A percentile compares a stretch with the other conserved stretches of the same genome.
Conservation (phyloP, 2,113 vertebrate species). For the Potamarius usumacintae region DNA sequence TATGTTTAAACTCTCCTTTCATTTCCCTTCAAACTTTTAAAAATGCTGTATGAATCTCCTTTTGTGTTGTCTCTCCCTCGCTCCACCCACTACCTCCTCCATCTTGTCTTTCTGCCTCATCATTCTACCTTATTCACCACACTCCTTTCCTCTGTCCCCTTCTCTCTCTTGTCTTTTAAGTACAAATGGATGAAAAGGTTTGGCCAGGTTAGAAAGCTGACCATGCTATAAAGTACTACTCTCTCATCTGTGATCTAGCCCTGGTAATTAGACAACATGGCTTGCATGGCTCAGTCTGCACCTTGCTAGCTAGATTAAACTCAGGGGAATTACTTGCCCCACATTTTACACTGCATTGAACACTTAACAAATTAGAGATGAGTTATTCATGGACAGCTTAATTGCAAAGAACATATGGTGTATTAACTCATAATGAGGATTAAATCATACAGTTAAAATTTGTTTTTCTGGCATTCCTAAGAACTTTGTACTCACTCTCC, state of each 20-base stretch:
- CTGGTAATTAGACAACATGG: constrained; percentile 65
- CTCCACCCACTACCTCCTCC: background rate
- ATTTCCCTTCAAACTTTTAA: background rate
- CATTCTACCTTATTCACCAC: constrained; percentile 1
- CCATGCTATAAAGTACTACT: constrained; percentile 60
- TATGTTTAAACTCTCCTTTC: background rate
- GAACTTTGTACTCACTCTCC: constrained; percentile 29
- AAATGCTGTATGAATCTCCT: background rate
- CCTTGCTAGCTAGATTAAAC: constrained; percentile 66
- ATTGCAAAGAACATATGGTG: constrained; percentile 74
- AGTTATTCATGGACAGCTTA: constrained; percentile 73
- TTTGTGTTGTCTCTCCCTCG: background rate
- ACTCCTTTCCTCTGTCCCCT: background rate
- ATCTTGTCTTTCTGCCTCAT: background rate
- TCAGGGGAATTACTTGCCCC: constrained; percentile 71
- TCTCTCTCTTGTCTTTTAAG: constrained; percentile 49
- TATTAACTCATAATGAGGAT: constrained; percentile 77
- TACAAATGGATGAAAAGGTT: constrained; percentile 56
- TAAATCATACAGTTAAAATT: constrained; percentile 65
- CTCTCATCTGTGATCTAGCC: constrained; percentile 63
- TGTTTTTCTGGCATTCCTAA: constrained; percentile 45
- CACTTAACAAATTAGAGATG: constrained; percentile 74
- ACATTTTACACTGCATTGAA: constrained; percentile 77
- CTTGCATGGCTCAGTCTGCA: constrained; percentile 39
- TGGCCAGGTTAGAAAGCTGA: constrained; percentile 53